phyloP scores from a whole-genome alignment of 2,888 invertebrate species.

The Drosophila pegasa region DNA sequence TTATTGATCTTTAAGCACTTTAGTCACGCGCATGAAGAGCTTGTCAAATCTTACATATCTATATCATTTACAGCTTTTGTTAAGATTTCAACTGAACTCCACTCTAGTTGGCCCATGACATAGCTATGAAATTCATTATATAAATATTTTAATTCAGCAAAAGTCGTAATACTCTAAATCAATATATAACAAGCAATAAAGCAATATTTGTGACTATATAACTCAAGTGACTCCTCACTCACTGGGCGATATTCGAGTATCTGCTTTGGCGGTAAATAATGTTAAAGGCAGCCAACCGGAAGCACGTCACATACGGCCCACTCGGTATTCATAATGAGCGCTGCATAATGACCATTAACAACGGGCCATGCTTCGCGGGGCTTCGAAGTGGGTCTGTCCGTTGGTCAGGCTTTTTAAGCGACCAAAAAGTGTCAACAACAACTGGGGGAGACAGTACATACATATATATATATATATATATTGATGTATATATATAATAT shows the following conservation, averaged over 20 bases:
- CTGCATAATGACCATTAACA: conserved; percentile 59
- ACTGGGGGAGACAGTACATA: conserved; percentile 3
- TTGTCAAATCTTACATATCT: not conserved
- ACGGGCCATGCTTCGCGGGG: conserved; percentile 22
- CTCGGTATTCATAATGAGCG: conserved; percentile 46
- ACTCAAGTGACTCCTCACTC: conserved; percentile 5
- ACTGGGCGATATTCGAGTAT: conserved; percentile 16
- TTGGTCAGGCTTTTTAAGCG: conserved; percentile 57
- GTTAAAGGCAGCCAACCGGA: conserved; percentile 62
- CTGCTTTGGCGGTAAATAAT: conserved; percentile 22
- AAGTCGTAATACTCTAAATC: not conserved
- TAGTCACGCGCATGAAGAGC: conserved; percentile 2
- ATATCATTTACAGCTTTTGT: not conserved
- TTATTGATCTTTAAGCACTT: not conserved
- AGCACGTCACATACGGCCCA: conserved; percentile 54
- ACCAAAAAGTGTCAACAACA: conserved; percentile 75
- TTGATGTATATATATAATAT: not conserved
- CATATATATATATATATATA: not conserved
- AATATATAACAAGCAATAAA: conserved; percentile 4
- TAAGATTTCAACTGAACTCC: not conserved
- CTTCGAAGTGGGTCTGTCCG: conserved; percentile 27
- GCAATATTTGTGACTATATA: not conserved
- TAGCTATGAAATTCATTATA: not conserved
- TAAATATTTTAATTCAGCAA: not conserved
- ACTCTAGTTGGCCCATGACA: not conserved